Conservation (phyloP, 35 echinoderm and acorn worm species). For the Ophiothrix spiculata region DNA sequence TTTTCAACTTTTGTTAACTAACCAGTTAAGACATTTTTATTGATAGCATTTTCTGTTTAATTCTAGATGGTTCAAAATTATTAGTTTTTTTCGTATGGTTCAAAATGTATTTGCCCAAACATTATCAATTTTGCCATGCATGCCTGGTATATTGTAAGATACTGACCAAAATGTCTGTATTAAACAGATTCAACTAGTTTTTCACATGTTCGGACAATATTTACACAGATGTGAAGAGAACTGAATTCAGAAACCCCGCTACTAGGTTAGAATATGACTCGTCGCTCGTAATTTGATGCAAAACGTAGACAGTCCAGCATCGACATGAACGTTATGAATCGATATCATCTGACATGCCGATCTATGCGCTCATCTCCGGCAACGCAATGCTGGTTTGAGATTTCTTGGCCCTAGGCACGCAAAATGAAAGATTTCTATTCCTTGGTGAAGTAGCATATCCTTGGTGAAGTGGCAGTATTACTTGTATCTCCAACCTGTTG, state of each 20-base stretch:
- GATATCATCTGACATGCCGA: slow-evolving; percentile 9
- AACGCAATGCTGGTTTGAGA: slow-evolving; percentile 3
- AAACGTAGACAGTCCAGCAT: not conserved
- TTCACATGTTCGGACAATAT: slow-evolving; percentile 12
- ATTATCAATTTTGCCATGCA: no score
- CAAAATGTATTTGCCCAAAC: no score
- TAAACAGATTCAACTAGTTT: not conserved
- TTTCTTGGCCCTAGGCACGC: slow-evolving; percentile 13
- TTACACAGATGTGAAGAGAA: slow-evolving; percentile 5
- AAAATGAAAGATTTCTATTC: slow-evolving; percentile 9
- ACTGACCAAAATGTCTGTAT: not conserved
- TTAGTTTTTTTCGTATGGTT: no score
- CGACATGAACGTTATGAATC: slow-evolving; percentile 12
- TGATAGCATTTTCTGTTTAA: no score
- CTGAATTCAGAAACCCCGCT: not conserved
- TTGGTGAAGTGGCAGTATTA: not conserved
- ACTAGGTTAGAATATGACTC: not conserved
- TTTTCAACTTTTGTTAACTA: no score
- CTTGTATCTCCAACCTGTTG: not conserved
- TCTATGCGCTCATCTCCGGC: slow-evolving; percentile 11
- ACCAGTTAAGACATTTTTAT: no score
- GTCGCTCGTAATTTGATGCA: not conserved
- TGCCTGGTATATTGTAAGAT: not conserved
- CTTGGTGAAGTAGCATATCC: not conserved
- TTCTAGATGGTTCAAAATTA: no score